Evolutionary conservation across 2,888 invertebrate species (phyloP).

Genomic region (Cylindroiulus punctatus): DNA sequence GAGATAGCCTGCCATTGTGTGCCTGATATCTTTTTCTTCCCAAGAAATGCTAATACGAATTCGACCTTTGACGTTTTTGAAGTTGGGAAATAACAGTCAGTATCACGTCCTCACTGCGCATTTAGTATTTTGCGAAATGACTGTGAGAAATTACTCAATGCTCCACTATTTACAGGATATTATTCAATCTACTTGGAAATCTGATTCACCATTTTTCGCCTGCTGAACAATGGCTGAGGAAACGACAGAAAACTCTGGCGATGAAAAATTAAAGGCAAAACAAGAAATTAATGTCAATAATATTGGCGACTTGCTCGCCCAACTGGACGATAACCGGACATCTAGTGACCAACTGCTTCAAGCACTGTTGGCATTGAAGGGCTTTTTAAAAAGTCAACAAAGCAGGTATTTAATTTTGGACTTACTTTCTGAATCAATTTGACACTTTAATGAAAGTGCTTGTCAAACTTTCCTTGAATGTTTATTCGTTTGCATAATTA

Average conservation of each 20-base stretch:
- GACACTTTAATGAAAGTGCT: too few species aligned
- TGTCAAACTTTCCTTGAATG: too few species aligned
- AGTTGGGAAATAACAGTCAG: neutral
- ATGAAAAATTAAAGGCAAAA: neutral
- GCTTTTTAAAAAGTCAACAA: neutral
- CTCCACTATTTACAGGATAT: neutral
- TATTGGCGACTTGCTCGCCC: neutral
- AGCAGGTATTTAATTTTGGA: neutral
- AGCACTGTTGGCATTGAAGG: neutral
- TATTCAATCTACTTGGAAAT: neutral
- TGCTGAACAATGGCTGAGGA: neutral
- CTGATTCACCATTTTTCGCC: neutral
- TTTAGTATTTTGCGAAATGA: neutral
- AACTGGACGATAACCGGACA: neutral
- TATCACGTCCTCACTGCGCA: neutral
- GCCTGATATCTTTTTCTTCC: neutral
- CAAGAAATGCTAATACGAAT: conserved; percentile 16
- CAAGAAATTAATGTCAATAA: neutral
- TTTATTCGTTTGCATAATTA: too few species aligned
- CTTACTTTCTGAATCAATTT: neutral
- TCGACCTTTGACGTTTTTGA: neutral
- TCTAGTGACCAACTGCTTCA: neutral
- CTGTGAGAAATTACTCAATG: neutral
- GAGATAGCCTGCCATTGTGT: neutral
- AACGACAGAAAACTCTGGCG: neutral